Conservation (phyloP, 2,113 vertebrate species). For the Odocoileus hemionus region DNA sequence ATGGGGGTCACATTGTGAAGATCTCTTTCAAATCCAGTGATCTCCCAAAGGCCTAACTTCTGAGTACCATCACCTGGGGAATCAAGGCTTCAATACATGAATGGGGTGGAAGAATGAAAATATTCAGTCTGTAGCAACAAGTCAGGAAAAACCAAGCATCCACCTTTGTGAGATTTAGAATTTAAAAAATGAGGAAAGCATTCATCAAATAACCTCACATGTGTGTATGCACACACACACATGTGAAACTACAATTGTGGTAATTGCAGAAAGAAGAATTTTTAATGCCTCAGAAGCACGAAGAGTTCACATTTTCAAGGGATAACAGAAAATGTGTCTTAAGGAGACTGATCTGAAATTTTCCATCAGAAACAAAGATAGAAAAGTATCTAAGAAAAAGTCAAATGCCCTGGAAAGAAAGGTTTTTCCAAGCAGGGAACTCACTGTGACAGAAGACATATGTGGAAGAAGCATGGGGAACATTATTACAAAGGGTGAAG, state of each 20-base stretch:
- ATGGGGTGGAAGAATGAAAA: not conserved
- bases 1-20: not conserved
- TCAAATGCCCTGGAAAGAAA: fast-evolving
- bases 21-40: not conserved
- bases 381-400: not conserved
- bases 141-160: not conserved
- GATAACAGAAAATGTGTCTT: not conserved
- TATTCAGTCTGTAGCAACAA: not conserved
- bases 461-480: not conserved
- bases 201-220: not conserved
- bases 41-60: not conserved
- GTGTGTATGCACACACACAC: not conserved
- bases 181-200: not conserved
- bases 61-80: not conserved
- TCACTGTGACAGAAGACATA: not conserved
- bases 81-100: not conserved
- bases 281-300: not conserved
- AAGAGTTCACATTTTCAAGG: not conserved
- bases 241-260: not conserved
- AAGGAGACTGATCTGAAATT: not conserved
- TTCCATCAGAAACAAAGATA: not conserved
- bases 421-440: not conserved
- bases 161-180: not conserved
- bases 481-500: not conserved
- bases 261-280: not conserved